These are phyloP conservation scores for Nemotelus nigrinus DNA, from an alignment of 2,888 invertebrate genomes.

Conservation along the genomic window DNA sequence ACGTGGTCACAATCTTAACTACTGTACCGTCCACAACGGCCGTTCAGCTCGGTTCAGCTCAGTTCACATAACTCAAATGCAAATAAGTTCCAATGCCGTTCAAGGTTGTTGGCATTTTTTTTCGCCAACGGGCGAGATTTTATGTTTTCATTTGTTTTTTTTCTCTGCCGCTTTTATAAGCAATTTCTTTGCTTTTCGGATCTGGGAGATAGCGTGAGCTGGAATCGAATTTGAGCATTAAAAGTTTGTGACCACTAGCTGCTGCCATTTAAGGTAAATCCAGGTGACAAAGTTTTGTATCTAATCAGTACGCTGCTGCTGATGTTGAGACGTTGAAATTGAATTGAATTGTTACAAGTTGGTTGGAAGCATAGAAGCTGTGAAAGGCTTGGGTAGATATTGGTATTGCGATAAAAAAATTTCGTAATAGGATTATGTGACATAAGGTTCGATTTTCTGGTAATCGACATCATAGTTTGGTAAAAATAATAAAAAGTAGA, in stretches of 20 bases:
- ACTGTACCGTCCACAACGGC: conserved; percentile 18
- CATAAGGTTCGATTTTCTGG: too few species aligned
- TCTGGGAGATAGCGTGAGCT: neutral
- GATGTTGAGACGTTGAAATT: neutral
- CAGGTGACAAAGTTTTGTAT: conserved; percentile 28
- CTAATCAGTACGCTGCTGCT: neutral
- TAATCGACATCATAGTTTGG: too few species aligned
- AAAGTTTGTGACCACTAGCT: conserved; percentile 12
- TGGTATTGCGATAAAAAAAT: too few species aligned
- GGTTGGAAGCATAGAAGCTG: too few species aligned
- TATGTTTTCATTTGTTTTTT: conserved; percentile 21
- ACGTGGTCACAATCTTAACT: conserved; percentile 23
- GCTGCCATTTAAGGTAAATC: conserved; percentile 33
- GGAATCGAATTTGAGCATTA: neutral
- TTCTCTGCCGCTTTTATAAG: neutral
- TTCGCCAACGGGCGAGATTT: conserved; percentile 39
- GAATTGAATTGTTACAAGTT: neutral
- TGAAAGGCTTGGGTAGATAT: too few species aligned
- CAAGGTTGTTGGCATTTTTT: conserved; percentile 49
- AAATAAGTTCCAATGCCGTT: conserved; percentile 51
- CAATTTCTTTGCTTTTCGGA: neutral
- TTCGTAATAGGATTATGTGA: too few species aligned
- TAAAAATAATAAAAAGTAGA: too few species aligned
- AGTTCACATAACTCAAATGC: conserved; percentile 49
- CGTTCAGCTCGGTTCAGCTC: neutral